Evolutionary conservation across 1,140 invertebrate species (phyloP).

Genomic region (Hetaerina americana): DNA sequence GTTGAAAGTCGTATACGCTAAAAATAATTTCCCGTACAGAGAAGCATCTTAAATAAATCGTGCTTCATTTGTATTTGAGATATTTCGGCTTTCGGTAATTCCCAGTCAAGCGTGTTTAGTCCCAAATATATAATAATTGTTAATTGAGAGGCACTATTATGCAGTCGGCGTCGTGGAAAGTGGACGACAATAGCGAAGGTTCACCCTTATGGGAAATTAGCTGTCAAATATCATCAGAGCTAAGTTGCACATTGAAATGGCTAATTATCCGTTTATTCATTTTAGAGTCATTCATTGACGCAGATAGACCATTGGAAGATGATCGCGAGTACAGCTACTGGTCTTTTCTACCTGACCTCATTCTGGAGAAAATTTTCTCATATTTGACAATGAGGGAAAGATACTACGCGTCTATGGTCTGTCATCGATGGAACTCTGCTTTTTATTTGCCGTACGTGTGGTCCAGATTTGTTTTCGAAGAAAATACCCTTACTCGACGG

Average conservation of each 20-base stretch:
- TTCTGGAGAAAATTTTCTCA: constrained; percentile 64
- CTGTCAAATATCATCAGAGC: background rate
- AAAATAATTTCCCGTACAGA: too few species aligned
- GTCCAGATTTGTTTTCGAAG: constrained; percentile 56
- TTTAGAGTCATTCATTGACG: background rate
- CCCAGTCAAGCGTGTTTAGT: too few species aligned
- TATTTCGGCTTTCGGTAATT: too few species aligned
- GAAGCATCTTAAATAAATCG: too few species aligned
- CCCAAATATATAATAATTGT: too few species aligned
- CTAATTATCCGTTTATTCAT: background rate
- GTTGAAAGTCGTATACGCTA: too few species aligned
- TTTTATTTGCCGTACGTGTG: constrained; percentile 64
- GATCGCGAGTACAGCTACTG: constrained; percentile 42
- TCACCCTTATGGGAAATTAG: background rate
- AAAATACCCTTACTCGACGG: constrained; percentile 55
- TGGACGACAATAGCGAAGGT: background rate
- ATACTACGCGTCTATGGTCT: constrained; percentile 62
- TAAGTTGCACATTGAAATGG: background rate
- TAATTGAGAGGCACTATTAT: too few species aligned
- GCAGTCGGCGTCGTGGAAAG: background rate
- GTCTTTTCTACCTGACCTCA: constrained; percentile 56
- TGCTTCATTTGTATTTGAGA: too few species aligned
- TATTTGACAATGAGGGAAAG: constrained; percentile 52
- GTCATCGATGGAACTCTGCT: constrained; percentile 50
- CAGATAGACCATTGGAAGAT: constrained; percentile 9